Evolutionary conservation across 35 echinoderm and acorn worm genomes (phyloP).

Genomic region (Heliocidaris erythrogramma): DNA sequence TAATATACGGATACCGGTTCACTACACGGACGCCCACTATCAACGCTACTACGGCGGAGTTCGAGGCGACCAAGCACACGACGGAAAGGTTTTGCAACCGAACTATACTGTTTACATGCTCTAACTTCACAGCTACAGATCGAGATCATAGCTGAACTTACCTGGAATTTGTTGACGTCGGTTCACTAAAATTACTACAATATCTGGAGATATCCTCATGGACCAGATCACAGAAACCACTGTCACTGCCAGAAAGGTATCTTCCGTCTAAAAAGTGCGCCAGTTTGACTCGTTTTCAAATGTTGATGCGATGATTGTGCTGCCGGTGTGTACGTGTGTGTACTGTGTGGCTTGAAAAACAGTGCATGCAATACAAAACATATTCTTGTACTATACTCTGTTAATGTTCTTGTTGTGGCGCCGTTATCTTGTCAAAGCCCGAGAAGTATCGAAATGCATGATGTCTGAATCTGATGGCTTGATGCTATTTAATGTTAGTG

Average conservation of each 20-base stretch:
- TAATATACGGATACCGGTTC: neutral
- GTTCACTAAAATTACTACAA: conserved; percentile 17
- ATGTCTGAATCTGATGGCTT: no score
- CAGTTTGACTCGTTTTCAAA: conserved; percentile 47
- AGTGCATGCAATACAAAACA: no score
- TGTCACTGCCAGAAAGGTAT: conserved; percentile 55
- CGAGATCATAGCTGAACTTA: neutral
- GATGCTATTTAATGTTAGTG: no score
- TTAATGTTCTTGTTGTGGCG: neutral
- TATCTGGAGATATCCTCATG: conserved; percentile 54
- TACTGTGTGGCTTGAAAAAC: no score
- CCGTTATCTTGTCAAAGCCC: neutral
- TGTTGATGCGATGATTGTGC: neutral
- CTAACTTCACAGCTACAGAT: no score
- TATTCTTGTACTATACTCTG: neutral
- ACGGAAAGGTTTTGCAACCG: neutral
- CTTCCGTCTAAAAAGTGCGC: conserved; percentile 68
- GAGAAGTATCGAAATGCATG: no score
- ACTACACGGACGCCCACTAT: neutral
- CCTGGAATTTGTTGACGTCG: neutral
- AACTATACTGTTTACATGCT: no score
- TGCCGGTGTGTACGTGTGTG: neutral
- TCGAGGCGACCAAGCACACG: neutral
- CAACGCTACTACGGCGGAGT: no score
- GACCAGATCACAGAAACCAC: conserved; percentile 61